Base-by-base conservation (phyloP, 2,888 invertebrate genomes). In the Ennomos fuscantarius region DNA sequence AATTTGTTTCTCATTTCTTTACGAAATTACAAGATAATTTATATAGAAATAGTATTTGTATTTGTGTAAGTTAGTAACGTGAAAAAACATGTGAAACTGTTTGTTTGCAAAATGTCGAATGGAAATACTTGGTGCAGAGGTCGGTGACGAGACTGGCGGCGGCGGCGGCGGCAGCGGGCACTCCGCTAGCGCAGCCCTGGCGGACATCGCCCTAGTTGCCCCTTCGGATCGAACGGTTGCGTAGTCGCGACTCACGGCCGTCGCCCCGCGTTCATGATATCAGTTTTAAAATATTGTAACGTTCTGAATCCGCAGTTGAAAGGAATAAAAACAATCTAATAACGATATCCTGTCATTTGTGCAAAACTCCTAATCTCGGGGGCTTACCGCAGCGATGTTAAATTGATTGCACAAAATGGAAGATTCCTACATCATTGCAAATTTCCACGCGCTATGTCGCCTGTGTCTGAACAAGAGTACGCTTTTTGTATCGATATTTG, bases 391-490 rank as follows among this genome's bases (percentile, higher is more conserved):
- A 37, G 59, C 54, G 45, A 64, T 61, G 62, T 59, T 24, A 64
- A 49, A 72, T 73, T 66, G 62, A 72, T 72, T 72, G 60, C 47
- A 59, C 74, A 89, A 87, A 86, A 91, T 91, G 91, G 92, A 91
- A 84, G 93, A 91, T 85, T 89, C 91, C 66, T 92, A 82, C 74
- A 90, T 93, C 67, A 93, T 94, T 79, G 87, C 93, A 50, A 94
- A 93, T 88, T 94, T 94, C 78, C 93, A 94, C 82, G 89, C 93
- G 64, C 92, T 95, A 55, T 95, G 95, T 86, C 93, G 95, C 34
- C 84, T 95, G 64, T 95, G 95, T 79, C 86, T 95, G 72, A 92
- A 92, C 68, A 93, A 93, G 76, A 94, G 94, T 73, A 93, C 94
- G 52, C 93, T 94, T 66, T 93, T 94, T 82, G 86, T 93, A 64